These are phyloP conservation scores for Falco peregrinus DNA, from an alignment of 2,797 vertebrate species.

Conservation along the genomic window DNA sequence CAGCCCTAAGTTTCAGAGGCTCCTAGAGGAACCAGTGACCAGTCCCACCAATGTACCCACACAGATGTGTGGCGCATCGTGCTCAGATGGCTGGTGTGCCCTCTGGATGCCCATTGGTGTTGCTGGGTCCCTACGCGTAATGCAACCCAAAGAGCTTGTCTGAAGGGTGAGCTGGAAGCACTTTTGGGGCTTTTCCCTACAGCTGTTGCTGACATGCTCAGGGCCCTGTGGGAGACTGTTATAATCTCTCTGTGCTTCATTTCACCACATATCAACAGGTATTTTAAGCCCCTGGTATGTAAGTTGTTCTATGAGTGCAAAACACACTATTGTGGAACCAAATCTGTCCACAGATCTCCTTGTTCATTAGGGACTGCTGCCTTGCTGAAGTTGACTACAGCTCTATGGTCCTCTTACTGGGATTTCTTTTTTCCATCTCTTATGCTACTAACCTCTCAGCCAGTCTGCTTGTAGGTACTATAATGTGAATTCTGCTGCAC, in stretches of 20 bases:
- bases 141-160: neutral
- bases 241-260: neutral
- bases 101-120: neutral
- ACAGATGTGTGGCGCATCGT: rapidly evolving
- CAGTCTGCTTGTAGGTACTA: neutral
- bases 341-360: neutral
- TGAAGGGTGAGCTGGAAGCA: neutral
- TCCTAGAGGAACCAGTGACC: neutral
- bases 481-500: neutral
- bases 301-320: neutral
- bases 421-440: neutral
- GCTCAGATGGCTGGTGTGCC: neutral
- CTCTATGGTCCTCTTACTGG: neutral
- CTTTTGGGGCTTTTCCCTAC: neutral
- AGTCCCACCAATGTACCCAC: neutral
- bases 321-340: neutral
- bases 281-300: neutral
- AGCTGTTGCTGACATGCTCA: neutral
- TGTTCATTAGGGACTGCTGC: neutral
- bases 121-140: neutral
- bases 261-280: neutral
- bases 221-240: neutral
- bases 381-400: neutral
- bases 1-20: neutral
- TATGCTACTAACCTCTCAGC: neutral